Conservation (phyloP, 2,797 vertebrate genomes). For the Sciaenops ocellatus region DNA sequence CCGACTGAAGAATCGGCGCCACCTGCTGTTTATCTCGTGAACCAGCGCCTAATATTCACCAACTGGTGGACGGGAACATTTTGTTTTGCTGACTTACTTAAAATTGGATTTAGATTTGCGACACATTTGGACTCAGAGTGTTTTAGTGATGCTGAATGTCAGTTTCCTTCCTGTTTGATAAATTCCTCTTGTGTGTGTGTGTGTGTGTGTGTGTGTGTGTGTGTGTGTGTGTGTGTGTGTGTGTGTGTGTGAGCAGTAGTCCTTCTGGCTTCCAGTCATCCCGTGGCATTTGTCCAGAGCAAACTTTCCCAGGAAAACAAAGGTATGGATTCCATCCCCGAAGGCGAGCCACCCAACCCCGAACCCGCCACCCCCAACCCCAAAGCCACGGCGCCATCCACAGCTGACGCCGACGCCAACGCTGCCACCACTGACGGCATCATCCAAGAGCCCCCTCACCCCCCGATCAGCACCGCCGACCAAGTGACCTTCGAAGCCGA, state of each 20-base stretch:
- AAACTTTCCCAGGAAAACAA: constrained; percentile 76
- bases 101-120: too few relatives aligned
- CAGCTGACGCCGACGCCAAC: rapidly evolving
- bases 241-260: constrained; percentile 64
- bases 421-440: background rate
- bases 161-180: background rate
- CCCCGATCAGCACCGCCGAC: constrained; percentile 22
- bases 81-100: too few relatives aligned
- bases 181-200: background rate
- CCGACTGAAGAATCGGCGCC: too few relatives aligned
- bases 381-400: constrained; percentile 11
- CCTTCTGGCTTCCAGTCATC: constrained; percentile 82
- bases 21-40: too few relatives aligned
- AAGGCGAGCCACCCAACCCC: constrained; percentile 64
- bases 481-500: constrained; percentile 73
- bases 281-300: constrained; percentile 90
- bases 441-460: constrained; percentile 65
- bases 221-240: constrained; percentile 6
- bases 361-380: constrained; percentile 66
- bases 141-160: too few relatives aligned
- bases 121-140: too few relatives aligned
- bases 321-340: constrained; percentile 53
- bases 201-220: too few relatives aligned
- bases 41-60: too few relatives aligned
- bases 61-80: too few relatives aligned